Percentiles rank a stretch among this genome's conserved stretches.
These are phyloP conservation scores for Periophthalmodon schlosseri DNA, from an alignment of 2,113 vertebrate species.

Conservation along the genomic window DNA sequence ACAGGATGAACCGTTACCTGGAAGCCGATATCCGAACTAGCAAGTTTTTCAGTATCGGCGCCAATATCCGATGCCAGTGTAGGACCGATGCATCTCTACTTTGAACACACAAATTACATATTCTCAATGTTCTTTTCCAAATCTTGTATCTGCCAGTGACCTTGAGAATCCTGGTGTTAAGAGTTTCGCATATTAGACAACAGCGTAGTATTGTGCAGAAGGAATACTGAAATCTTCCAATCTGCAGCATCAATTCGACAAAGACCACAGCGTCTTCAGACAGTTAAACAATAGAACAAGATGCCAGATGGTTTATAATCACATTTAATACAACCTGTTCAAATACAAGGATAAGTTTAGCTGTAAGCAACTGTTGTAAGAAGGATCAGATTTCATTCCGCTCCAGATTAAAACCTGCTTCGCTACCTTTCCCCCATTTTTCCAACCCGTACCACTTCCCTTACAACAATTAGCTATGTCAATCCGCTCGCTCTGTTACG, in stretches of 20 bases:
- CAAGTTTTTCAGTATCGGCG: too few relatives aligned
- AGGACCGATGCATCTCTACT: too few relatives aligned
- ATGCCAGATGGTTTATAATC: constrained; percentile 9
- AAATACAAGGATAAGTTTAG: background rate
- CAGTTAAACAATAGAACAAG: background rate
- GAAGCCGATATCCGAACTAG: too few relatives aligned
- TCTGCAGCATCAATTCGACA: background rate
- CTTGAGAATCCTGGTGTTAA: too few relatives aligned
- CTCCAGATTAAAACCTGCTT: constrained; percentile 36
- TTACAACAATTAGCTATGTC: constrained; percentile 25
- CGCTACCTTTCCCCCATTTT: constrained; percentile 14
- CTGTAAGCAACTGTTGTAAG: constrained; percentile 38
- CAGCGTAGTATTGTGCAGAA: too few relatives aligned
- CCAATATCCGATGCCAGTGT: too few relatives aligned
- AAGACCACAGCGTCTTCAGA: constrained; percentile 9
- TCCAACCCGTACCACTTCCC: constrained; percentile 1
- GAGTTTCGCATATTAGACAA: too few relatives aligned
- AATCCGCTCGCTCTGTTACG: constrained; percentile 14
- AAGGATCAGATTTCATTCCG: constrained; percentile 40
- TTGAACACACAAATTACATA: too few relatives aligned
- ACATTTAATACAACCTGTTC: constrained; percentile 10
- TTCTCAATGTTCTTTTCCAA: too few relatives aligned
- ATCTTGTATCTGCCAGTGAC: too few relatives aligned
- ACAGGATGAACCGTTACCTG: too few relatives aligned
- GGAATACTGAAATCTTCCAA: background rate